Conservation (phyloP, 30 jellyfish, hydroid and myxozoan genomes). For the Clytia hemisphaerica region DNA sequence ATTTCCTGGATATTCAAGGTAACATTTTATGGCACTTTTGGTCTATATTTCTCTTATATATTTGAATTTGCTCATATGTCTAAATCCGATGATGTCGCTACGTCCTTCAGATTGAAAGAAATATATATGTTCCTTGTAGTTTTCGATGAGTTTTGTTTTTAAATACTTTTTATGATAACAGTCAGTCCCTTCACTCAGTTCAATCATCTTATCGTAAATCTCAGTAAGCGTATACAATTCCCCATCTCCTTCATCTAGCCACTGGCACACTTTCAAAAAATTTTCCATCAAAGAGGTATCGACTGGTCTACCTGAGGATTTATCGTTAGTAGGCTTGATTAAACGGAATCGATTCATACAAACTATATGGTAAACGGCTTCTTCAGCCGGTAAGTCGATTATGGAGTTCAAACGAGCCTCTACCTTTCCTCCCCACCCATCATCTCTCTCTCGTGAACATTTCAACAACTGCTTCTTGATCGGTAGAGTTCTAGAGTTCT, state of each 20-base stretch:
- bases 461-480: no score
- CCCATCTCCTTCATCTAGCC: constrained; percentile 50
- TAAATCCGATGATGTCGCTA: no score
- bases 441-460: no score
- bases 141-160: constrained; percentile 1
- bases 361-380: constrained; percentile 24
- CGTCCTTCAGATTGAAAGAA: constrained; percentile 33
- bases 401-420: neutral
- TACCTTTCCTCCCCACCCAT: constrained; percentile 20
- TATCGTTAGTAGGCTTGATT: neutral
- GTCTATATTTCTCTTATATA: no score
- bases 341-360: constrained; percentile 31
- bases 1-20: no score
- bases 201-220: constrained; percentile 17
- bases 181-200: constrained; percentile 11
- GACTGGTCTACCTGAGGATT: constrained; percentile 24
- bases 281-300: constrained; percentile 13
- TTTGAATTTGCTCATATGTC: no score
- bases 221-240: constrained; percentile 31
- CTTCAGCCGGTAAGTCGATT: constrained; percentile 29
- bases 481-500: no score
- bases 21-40: no score
- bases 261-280: constrained; percentile 21
- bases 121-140: constrained; percentile 33
- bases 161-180: constrained; percentile 9